phyloP scores from a whole-genome alignment of 2,797 vertebrate species.

The Phoxinus dragarum region DNA sequence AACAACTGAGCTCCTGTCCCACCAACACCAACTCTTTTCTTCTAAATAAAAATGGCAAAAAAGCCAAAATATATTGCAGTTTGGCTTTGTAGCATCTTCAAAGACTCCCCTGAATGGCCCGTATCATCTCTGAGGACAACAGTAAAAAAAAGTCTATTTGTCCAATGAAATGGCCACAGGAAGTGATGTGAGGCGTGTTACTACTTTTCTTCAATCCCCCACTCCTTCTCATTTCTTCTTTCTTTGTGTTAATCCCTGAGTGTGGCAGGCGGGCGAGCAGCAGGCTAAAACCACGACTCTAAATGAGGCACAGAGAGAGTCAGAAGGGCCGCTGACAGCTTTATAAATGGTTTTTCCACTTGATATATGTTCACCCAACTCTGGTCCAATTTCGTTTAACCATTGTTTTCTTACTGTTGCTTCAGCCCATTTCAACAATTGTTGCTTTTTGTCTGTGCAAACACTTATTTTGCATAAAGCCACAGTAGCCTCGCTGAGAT shows the following conservation, averaged over 20 bases:
- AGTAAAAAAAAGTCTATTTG: neutral
- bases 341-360: constrained; percentile 79
- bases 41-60: neutral
- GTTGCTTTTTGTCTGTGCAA: constrained; percentile 45
- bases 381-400: constrained; percentile 69
- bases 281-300: constrained; percentile 63
- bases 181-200: constrained; percentile 10
- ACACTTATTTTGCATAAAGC: constrained; percentile 25
- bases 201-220: constrained; percentile 19
- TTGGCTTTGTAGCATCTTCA: constrained; percentile 6
- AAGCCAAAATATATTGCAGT: neutral
- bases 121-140: constrained; percentile 2
- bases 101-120: constrained; percentile 15
- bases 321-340: constrained; percentile 74
- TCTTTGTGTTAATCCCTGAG: constrained; percentile 57
- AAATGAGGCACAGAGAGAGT: constrained; percentile 73
- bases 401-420: constrained; percentile 65
- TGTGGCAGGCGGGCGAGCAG: constrained; percentile 45
- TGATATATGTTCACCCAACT: constrained; percentile 79
- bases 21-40: neutral
- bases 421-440: constrained; percentile 62
- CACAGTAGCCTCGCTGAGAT: constrained; percentile 9
- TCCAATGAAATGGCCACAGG: constrained; percentile 7
- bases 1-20: neutral
- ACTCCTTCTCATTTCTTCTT: constrained; percentile 28